These are phyloP conservation scores for Tor tambroides DNA, from an alignment of 2,113 vertebrate species.

Conservation along the genomic window DNA sequence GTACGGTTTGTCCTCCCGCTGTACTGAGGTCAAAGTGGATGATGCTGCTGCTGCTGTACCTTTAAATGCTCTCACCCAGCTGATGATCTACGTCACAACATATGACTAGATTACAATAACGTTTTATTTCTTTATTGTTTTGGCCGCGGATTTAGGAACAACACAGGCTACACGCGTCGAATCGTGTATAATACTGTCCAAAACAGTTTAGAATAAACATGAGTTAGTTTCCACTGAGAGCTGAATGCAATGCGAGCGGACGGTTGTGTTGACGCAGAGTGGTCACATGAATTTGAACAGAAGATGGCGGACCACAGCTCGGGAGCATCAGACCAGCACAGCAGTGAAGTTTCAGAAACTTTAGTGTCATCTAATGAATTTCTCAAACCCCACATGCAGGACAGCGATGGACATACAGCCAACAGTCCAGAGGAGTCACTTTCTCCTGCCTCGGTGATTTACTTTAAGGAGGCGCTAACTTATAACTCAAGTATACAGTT, in stretches of 20 bases:
- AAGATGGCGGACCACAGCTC: constrained; percentile 56
- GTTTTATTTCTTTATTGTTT: neutral
- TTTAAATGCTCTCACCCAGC: constrained; percentile 23
- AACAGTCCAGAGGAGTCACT: constrained; percentile 76
- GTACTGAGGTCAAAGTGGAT: neutral
- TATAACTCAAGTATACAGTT: constrained; percentile 68
- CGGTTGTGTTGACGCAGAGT: neutral
- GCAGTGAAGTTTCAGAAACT: constrained; percentile 53
- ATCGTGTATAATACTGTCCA: neutral
- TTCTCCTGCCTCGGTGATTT: constrained; percentile 80
- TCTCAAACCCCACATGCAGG: constrained; percentile 46
- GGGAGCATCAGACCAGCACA: constrained; percentile 10
- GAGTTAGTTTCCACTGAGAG: neutral
- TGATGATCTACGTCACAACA: constrained; percentile 10
- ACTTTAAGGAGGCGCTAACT: constrained; percentile 78
- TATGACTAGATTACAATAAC: neutral
- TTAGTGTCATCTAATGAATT: constrained; percentile 41
- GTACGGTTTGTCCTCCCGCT: neutral
- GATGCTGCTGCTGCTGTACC: neutral
- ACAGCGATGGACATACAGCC: constrained; percentile 70
- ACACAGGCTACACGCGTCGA: neutral
- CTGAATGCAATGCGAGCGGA: neutral
- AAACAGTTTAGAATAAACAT: neutral
- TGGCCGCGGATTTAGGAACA: neutral
- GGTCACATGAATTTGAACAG: constrained; percentile 52